Evolutionary conservation across 2,797 vertebrate genomes (phyloP).

Genomic region (Chrysocyon brachyurus): DNA sequence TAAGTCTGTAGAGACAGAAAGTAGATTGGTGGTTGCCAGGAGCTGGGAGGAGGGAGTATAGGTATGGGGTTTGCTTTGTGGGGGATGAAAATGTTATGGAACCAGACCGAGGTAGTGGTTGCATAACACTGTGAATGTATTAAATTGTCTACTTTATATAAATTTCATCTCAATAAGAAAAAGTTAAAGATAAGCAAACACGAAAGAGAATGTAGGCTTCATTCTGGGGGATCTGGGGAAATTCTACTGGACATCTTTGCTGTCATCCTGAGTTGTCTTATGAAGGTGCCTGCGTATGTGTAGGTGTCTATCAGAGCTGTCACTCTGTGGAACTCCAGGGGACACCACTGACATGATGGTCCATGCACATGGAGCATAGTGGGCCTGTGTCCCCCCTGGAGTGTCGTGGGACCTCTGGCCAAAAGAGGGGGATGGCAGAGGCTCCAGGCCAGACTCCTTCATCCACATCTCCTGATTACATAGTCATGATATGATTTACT

Average conservation of each 20-base stretch:
- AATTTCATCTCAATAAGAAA: conserved; percentile 6
- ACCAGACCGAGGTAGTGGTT: neutral
- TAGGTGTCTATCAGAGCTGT: neutral
- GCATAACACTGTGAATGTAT: neutral
- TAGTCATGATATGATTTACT: neutral
- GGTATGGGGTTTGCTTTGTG: neutral
- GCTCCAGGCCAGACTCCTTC: neutral
- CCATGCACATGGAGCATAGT: neutral
- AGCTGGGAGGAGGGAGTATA: neutral
- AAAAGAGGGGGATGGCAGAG: neutral
- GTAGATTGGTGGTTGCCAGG: neutral
- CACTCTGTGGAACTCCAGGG: no score
- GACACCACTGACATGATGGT: neutral
- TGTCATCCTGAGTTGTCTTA: neutral
- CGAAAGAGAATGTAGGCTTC: neutral
- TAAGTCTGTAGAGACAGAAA: neutral
- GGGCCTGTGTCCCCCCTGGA: neutral
- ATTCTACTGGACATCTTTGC: neutral
- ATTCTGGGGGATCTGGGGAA: neutral
- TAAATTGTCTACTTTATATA: conserved; percentile 24
- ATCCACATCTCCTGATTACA: accelerated
- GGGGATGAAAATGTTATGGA: neutral
- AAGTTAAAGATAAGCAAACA: neutral
- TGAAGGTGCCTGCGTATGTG: neutral
- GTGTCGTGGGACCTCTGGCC: neutral